Base-by-base conservation (phyloP, 2,113 vertebrate genomes). In the Oreochromis tanganicae region DNA sequence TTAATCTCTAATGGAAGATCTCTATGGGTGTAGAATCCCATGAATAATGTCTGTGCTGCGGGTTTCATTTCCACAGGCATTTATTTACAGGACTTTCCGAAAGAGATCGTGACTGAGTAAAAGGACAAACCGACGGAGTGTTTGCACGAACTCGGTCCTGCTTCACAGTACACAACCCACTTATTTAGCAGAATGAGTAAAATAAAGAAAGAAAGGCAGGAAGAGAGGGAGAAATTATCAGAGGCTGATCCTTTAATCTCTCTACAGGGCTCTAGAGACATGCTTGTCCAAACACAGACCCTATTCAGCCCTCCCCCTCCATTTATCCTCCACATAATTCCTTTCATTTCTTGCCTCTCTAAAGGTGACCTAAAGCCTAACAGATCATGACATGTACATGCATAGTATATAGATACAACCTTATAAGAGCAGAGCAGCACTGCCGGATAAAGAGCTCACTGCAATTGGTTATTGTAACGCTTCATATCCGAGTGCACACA, bases 201-300 rank as follows among this genome's bases (percentile, higher is more conserved):
- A 82, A 71, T 6, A 19, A 81, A 89, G 57, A 89, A 55, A 78
- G 75, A 82, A 38, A n/a, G 9, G 14, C 24, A 71, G 36, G 59
- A 63, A 55, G 57, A 80, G 87, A 50, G 73, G 84, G 89, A 88
- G 29, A 92, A 93, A 90, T 95, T 61, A 94, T 86, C 86, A 91
- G 59, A 82, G 86, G 85, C 85, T 96, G 95, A 96, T 95, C 94
- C 94, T 91, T 93, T 96, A 95, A 96, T 96, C 95, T 92, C 66
- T 91, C 89, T 85, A 89, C 90, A 90, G 84, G 85, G 89, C 92
- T 93, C 86, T 61, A 87, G 88, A 94, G 87, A 90, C 82, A 88
- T 56, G 90, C 88, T 84, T 89, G 88, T 88, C 83, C 85, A 89
- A 85, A 93, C 87, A 93, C 88, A 89, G 32, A 90, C 83, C 71